Base-by-base conservation (phyloP, 2,113 vertebrate genomes). In the Ceuthmochares aereus region DNA sequence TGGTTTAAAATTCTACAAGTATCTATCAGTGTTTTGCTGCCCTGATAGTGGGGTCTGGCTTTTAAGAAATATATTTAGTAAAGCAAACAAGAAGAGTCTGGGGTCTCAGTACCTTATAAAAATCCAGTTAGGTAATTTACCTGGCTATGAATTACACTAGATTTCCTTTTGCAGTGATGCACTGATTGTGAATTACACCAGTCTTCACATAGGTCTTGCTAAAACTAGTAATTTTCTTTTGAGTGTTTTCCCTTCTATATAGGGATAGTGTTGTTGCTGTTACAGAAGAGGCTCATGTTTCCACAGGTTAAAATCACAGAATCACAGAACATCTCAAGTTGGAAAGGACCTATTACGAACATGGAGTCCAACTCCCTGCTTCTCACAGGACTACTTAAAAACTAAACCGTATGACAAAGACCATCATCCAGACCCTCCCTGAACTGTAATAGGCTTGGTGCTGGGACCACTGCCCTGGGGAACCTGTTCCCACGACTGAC, bases 361-460 rank as follows among this genome's bases (percentile, higher is more conserved):
- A 58, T 9, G 0, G 0, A 64, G 30, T 26, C n/a, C 49, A 70
- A 3, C 11, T 32, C 45, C 45, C 27, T 60, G 17, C 22, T 26
- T 21, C 37, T 69, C 1, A 0, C 36, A 60, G 45, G 14, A 62
- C n/a, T 40, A 49, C 25, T 20, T 30, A 56, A 56, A 47, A 63
- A 30, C 21, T 52, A 43, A 51, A 51, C 36, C 30, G 42, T 15
- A 36, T 8, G 30, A 16, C 43, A 51, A 30, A 37, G 8, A 58
- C 21, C 11, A 2, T 43, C 2, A 0, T 22, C 36, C 30, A 81
- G 21, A 20, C 0, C 1, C 8, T 73, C 30, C 34, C 26, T 36
- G 34, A 66, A 66, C 32, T 34, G 49, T 42, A 25, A 17, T 16
- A 73, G 29, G 12, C 4, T 54, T 14, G 37, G 19, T 55, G 23